A percentile compares a stretch with the other conserved stretches of the same genome.
phyloP scores from a whole-genome alignment of 1,140 invertebrate genomes.

The Drosophila bocki region DNA sequence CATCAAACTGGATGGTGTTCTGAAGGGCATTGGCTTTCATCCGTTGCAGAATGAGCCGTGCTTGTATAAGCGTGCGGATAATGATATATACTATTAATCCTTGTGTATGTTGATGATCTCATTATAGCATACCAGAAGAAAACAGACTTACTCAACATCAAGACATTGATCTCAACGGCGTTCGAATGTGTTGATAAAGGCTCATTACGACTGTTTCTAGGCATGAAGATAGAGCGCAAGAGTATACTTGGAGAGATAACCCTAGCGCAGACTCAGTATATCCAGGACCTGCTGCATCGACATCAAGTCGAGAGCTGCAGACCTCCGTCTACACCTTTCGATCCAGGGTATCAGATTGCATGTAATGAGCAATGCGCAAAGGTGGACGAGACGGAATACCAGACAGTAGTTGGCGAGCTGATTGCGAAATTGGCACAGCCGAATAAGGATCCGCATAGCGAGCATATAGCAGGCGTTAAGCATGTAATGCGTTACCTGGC shows the following conservation, averaged over 20 bases:
- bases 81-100: neutral
- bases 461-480: constrained; percentile 6
- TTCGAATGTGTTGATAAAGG: neutral
- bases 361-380: neutral
- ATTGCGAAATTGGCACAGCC: neutral
- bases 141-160: neutral
- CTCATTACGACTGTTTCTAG: neutral
- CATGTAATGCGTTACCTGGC: constrained; percentile 4
- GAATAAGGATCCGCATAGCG: neutral
- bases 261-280: neutral
- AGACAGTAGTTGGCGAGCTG: constrained; percentile 1
- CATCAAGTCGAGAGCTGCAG: neutral
- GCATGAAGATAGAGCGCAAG: neutral
- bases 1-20: neutral
- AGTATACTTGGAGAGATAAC: neutral
- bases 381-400: neutral
- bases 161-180: neutral
- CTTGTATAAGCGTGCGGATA: neutral
- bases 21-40: neutral
- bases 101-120: neutral
- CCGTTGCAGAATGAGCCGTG: neutral
- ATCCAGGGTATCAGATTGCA: neutral
- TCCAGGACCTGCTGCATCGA: constrained; percentile 2
- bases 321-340: neutral
- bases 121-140: neutral